Conservation (phyloP, 1,140 invertebrate species). For the Zaprionus tsacasi region DNA sequence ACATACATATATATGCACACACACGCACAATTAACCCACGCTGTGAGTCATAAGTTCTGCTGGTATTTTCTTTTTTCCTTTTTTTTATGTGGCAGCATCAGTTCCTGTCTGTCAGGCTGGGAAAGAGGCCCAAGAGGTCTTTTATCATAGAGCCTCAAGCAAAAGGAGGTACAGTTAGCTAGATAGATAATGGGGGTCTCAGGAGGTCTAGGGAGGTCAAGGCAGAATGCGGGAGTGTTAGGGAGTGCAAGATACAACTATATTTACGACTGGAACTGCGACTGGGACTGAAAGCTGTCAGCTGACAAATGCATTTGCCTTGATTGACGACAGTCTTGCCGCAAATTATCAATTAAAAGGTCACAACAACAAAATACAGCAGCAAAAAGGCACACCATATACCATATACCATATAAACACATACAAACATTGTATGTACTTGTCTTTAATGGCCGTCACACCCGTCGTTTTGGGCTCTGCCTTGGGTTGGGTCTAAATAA, state of each 20-base stretch:
- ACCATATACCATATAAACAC: neutral
- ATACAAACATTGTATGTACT: neutral
- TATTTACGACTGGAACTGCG: neutral
- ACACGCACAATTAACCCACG: constrained; percentile 25
- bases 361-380: constrained; percentile 22
- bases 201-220: neutral
- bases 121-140: constrained; percentile 7
- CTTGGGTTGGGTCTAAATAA: constrained; percentile 60
- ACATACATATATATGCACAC: neutral
- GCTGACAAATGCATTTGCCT: constrained; percentile 41
- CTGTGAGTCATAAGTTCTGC: constrained; percentile 11
- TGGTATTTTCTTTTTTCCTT: neutral
- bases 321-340: constrained; percentile 57
- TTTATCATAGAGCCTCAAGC: too few species aligned
- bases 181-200: too few species aligned
- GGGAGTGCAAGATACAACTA: neutral
- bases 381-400: neutral
- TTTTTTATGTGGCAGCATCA: constrained; percentile 22
- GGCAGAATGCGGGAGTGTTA: neutral
- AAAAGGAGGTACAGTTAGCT: neutral
- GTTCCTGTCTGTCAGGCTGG: constrained; percentile 21
- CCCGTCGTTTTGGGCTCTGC: neutral
- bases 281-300: constrained; percentile 10
- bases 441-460: constrained; percentile 5
- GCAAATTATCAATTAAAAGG: constrained; percentile 73